Evolutionary conservation across 2,888 invertebrate species (phyloP).

Genomic region (Athalia rosae): DNA sequence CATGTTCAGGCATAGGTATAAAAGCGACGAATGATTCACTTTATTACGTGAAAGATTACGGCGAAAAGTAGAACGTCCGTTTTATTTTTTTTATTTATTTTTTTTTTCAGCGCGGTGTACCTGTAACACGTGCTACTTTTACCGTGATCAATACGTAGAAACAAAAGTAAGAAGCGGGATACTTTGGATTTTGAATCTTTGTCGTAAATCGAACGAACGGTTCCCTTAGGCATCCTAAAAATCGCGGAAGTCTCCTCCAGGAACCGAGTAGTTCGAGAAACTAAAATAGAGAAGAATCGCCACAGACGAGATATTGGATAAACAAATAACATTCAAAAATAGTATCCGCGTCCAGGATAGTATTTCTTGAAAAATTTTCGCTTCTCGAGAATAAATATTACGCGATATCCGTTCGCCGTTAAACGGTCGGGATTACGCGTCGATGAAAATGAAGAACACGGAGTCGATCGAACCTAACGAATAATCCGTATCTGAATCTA

Average conservation of each 20-base stretch:
- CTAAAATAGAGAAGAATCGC: too few species aligned
- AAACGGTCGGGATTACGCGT: neutral
- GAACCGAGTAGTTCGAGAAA: too few species aligned
- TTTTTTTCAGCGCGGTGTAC: neutral
- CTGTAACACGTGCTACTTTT: neutral
- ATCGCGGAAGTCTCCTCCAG: too few species aligned
- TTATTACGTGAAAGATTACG: slow-evolving; percentile 5
- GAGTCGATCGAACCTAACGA: too few species aligned
- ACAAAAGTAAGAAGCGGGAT: slow-evolving; percentile 1
- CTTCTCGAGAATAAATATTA: slow-evolving; percentile 1
- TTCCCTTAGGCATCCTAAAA: too few species aligned
- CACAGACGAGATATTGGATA: too few species aligned
- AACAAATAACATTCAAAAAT: too few species aligned
- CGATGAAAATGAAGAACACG: neutral
- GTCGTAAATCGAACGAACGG: too few species aligned
- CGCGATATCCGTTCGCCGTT: neutral
- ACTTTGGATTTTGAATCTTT: too few species aligned
- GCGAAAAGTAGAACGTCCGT: neutral
- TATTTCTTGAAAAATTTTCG: neutral
- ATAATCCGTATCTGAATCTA: too few species aligned
- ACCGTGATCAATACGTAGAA: neutral
- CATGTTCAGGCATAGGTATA: too few species aligned
- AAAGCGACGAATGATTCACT: slow-evolving; percentile 4
- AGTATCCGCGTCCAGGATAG: too few species aligned
- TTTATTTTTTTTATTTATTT: neutral